A percentile compares a stretch with the other conserved stretches of the same genome.
Conservation (phyloP, 1,140 invertebrate species). For the Lepidotrigona ventralis region DNA sequence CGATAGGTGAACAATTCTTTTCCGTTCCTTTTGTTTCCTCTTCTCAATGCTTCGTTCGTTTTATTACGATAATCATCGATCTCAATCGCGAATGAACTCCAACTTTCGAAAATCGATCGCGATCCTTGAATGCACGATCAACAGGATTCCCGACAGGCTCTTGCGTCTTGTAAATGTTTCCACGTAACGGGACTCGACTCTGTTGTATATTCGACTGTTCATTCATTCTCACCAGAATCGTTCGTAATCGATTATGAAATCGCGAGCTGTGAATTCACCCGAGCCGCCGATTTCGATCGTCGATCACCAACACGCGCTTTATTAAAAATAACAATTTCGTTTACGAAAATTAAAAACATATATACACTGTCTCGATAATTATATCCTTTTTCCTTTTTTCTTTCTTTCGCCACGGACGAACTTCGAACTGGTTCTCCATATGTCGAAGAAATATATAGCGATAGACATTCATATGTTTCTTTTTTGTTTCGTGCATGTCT, state of each 20-base stretch:
- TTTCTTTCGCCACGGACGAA: not conserved
- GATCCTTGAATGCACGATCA: slow-evolving; percentile 30
- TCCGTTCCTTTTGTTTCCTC: slow-evolving; percentile 2
- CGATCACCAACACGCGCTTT: not conserved
- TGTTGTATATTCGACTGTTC: not conserved
- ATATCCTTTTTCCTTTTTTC: not conserved
- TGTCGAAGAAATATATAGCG: not conserved
- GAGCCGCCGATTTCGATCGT: not conserved
- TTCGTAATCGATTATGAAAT: not conserved
- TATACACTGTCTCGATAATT: not conserved
- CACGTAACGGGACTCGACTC: slow-evolving; percentile 33
- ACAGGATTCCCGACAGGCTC: slow-evolving; percentile 24
- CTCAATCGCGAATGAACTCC: not conserved
- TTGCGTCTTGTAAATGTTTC: slow-evolving; percentile 13
- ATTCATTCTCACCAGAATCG: not conserved
- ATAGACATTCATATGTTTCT: not conserved
- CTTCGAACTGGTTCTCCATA: not conserved
- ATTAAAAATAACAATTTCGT: not conserved
- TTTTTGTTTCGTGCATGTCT: not conserved
- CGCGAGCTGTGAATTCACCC: not conserved
- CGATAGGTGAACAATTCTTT: slow-evolving; percentile 48
- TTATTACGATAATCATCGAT: not conserved
- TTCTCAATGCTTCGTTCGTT: not conserved
- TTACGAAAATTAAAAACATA: slow-evolving; percentile 23
- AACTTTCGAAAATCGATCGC: slow-evolving; percentile 25